phyloP scores from a whole-genome alignment of 2,888 invertebrate genomes.

The Timema podura region DNA sequence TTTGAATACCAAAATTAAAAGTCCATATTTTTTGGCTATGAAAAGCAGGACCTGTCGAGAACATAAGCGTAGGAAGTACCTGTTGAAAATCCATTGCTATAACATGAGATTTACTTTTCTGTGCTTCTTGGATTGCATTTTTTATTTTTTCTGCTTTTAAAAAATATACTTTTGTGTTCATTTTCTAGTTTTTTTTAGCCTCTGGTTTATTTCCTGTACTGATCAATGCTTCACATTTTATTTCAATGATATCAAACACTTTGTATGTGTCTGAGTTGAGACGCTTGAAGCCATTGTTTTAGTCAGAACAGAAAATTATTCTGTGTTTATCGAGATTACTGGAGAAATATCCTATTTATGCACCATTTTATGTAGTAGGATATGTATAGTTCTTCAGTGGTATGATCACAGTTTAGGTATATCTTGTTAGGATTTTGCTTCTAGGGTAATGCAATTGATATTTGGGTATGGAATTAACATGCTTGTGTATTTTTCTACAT shows the following conservation, averaged over 20 bases:
- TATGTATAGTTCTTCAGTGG: no score
- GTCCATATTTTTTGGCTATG: background rate
- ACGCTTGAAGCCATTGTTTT: background rate
- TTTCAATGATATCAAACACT: background rate
- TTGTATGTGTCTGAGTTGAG: background rate
- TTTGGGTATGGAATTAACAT: no score
- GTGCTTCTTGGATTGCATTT: no score
- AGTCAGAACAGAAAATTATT: background rate
- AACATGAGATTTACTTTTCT: background rate
- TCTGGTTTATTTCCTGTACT: background rate
- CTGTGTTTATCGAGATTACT: background rate
- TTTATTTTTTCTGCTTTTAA: background rate
- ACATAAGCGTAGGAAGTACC: background rate
- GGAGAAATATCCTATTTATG: no score
- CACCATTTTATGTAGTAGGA: no score
- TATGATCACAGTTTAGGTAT: no score
- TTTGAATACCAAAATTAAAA: background rate
- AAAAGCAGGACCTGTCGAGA: background rate
- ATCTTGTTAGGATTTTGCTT: no score
- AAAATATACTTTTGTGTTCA: background rate
- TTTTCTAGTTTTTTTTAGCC: background rate
- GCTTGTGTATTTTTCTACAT: no score
- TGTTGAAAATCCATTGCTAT: constrained; percentile 4
- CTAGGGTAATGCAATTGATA: no score
- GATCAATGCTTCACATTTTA: background rate